Percentiles rank a stretch among this genome's conserved stretches.
These are phyloP conservation scores for Stomorhina lunata DNA, from an alignment of 2,888 invertebrate species.

Conservation along the genomic window DNA sequence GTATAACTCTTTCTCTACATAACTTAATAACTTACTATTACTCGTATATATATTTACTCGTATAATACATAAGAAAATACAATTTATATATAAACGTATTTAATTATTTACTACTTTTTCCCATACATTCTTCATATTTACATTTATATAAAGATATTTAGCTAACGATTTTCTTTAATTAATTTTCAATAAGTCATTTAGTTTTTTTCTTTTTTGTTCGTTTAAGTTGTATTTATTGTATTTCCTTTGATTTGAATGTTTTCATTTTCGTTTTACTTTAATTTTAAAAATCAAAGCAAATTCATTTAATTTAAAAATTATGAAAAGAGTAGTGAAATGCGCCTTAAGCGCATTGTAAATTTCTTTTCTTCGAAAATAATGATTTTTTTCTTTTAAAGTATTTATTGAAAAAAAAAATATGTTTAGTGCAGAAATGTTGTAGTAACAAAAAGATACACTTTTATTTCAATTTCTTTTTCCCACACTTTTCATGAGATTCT, in stretches of 20 bases:
- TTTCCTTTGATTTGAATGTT: conserved; percentile 27
- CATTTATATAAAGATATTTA: conserved; percentile 43
- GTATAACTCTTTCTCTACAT: conserved; percentile 57
- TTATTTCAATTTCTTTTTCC: background rate
- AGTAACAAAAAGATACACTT: conserved; percentile 32
- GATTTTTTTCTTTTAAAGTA: background rate
- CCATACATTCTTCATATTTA: too few relatives aligned
- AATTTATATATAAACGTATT: conserved; percentile 34
- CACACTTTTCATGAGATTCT: background rate
- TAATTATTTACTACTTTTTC: conserved; percentile 26
- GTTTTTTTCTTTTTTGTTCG: background rate
- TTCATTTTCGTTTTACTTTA: too few relatives aligned
- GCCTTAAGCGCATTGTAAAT: conserved; percentile 14
- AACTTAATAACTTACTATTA: conserved; percentile 40
- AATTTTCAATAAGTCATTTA: background rate
- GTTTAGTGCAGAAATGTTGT: conserved; percentile 31
- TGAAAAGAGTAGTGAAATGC: too few relatives aligned
- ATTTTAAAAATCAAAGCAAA: too few relatives aligned
- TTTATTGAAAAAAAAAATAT: background rate
- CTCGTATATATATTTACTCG: conserved; percentile 22
- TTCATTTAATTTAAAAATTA: too few relatives aligned
- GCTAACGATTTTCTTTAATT: conserved; percentile 27
- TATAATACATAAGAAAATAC: conserved; percentile 19
- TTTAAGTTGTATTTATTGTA: background rate
- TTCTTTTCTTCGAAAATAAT: background rate